Percentiles rank a stretch among this genome's conserved stretches.
Conservation (phyloP, 2,797 vertebrate genomes). For the Tympanoctomys barrerae region DNA sequence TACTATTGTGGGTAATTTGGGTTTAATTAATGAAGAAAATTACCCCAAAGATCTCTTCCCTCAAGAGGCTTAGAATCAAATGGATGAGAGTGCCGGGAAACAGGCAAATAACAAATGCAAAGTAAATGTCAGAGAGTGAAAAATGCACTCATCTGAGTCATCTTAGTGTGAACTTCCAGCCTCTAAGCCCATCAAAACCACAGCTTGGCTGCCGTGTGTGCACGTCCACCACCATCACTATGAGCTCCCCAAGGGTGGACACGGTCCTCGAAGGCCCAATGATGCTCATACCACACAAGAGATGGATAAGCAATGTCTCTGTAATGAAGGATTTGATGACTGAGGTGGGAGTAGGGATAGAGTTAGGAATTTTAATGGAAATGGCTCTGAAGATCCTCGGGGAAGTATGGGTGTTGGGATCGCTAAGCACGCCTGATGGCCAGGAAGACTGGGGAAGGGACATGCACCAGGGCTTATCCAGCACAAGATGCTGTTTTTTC, state of each 20-base stretch:
- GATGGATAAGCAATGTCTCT: not conserved
- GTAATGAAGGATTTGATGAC: not conserved
- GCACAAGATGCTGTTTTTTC: not conserved
- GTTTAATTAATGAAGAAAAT: not conserved
- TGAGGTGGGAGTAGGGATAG: not conserved
- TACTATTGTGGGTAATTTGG: not conserved
- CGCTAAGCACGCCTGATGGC: not conserved
- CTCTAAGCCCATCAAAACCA: not conserved
- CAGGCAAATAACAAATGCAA: not conserved
- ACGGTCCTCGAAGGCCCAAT: not conserved
- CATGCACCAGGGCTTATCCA: not conserved
- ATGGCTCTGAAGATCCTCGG: not conserved
- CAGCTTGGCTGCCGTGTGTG: not conserved
- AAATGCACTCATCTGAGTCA: not conserved
- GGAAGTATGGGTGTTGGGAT: not conserved
- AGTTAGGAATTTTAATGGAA: not conserved
- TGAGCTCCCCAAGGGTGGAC: not conserved
- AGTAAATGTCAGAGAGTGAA: not conserved
- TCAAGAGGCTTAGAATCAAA: not conserved
- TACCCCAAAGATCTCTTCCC: not conserved
- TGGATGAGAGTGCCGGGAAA: not conserved
- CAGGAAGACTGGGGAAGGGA: not conserved
- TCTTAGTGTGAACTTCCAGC: not conserved
- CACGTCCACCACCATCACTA: accelerated
- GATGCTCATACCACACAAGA: not conserved